Conservation (phyloP, 53 echinoderm and acorn worm species). For the Echinometra lucunter region DNA sequence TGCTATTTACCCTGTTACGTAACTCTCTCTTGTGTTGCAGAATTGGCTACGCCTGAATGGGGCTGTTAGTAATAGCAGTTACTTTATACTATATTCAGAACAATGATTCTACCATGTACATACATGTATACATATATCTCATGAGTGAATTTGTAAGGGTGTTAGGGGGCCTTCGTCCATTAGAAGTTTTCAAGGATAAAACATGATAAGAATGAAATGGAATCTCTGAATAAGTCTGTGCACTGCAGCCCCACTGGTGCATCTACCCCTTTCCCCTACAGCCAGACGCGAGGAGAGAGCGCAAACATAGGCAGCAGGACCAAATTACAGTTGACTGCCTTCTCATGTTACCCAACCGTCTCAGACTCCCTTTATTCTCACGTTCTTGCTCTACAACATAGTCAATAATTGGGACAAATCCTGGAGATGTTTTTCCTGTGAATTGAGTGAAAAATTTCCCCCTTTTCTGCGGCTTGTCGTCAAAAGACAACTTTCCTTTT, state of each 20-base stretch:
- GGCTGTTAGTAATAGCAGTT: background rate
- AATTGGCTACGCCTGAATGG: background rate
- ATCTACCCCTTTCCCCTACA: background rate
- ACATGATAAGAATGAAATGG: conserved; percentile 42
- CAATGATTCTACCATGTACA: background rate
- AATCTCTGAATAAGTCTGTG: background rate
- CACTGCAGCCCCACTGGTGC: conserved; percentile 13
- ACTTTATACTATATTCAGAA: background rate
- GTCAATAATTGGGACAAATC: conserved; percentile 48
- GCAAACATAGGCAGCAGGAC: conserved; percentile 24
- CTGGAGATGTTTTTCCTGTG: conserved; percentile 53
- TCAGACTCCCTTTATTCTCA: conserved; percentile 5
- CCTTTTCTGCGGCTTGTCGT: conserved; percentile 46
- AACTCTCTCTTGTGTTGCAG: conserved; percentile 22
- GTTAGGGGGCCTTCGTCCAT: conserved; percentile 14
- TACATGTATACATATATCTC: background rate
- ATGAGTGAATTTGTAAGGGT: conserved; percentile 38
- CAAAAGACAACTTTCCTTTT: conserved; percentile 61
- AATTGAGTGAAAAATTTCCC: background rate
- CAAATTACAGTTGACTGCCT: conserved; percentile 47
- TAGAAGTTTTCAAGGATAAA: conserved; percentile 49
- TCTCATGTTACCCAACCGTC: conserved; percentile 49
- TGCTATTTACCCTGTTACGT: conserved; percentile 53
- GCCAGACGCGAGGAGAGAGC: background rate
- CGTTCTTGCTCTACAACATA: conserved; percentile 22